These are phyloP conservation scores for Pachyramphus minor DNA, from an alignment of 2,113 vertebrate species.

Conservation along the genomic window DNA sequence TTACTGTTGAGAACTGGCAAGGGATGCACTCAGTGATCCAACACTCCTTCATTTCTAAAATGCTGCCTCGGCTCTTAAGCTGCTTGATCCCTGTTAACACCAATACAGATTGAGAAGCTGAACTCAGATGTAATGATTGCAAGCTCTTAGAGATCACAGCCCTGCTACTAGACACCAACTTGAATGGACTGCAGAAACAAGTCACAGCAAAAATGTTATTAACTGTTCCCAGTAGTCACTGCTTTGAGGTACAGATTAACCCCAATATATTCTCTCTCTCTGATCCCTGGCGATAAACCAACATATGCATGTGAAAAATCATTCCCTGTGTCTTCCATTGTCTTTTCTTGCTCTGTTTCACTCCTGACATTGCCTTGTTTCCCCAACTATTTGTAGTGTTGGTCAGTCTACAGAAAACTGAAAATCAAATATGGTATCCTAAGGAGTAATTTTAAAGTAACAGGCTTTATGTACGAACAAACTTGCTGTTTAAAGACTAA, in stretches of 20 bases:
- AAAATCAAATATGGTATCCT: not conserved
- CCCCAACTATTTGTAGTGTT: not conserved
- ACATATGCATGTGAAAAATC: not conserved
- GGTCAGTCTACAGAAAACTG: not conserved
- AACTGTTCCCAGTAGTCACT: not conserved
- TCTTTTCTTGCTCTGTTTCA: not conserved
- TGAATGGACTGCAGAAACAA: constrained; percentile 11
- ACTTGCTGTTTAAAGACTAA: not conserved
- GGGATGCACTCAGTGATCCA: not conserved
- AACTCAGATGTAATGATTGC: constrained; percentile 34
- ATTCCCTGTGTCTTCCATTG: not conserved
- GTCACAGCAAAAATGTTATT: constrained; percentile 11
- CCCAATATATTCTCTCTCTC: not conserved
- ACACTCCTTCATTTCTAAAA: constrained; percentile 40
- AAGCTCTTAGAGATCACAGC: constrained; percentile 8
- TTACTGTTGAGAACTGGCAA: not conserved
- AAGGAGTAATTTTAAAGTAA: not conserved
- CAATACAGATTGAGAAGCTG: constrained; percentile 37
- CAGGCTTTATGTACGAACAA: not conserved
- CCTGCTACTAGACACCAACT: not conserved
- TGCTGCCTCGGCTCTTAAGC: constrained; percentile 17
- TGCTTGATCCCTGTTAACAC: constrained; percentile 52
- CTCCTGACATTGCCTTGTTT: not conserved
- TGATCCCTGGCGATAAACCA: not conserved
- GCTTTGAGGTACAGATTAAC: not conserved